These are phyloP conservation scores for Sebastiscus tertius DNA, from an alignment of 2,797 vertebrate genomes.

Conservation along the genomic window DNA sequence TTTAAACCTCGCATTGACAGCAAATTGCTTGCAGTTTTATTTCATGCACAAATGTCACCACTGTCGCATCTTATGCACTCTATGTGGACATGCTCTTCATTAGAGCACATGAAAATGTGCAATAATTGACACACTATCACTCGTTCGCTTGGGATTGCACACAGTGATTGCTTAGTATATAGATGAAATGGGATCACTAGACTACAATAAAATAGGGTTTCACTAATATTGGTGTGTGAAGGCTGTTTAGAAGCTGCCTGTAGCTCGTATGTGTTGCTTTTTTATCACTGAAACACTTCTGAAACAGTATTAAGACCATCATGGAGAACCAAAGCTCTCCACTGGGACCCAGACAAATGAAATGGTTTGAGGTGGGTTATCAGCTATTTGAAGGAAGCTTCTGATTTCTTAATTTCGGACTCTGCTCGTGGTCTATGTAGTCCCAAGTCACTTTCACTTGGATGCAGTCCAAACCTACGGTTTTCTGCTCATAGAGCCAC, in stretches of 20 bases:
- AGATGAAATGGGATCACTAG: neutral
- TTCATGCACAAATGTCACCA: constrained; percentile 6
- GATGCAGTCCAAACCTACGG: neutral
- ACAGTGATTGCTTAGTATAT: neutral
- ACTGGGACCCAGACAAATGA: neutral
- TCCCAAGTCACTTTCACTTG: neutral
- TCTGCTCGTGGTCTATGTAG: neutral
- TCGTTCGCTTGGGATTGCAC: constrained; percentile 8
- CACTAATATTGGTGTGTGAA: neutral
- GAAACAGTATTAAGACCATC: neutral
- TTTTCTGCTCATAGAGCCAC: neutral
- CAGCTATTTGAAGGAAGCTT: neutral
- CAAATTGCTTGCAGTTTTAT: neutral
- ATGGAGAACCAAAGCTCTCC: neutral
- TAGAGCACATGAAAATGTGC: neutral
- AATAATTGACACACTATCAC: neutral
- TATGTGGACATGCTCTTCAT: neutral
- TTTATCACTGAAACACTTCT: neutral
- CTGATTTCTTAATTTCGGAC: neutral
- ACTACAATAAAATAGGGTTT: neutral
- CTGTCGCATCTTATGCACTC: constrained; percentile 11
- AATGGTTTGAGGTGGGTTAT: neutral
- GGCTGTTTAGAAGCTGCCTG: neutral
- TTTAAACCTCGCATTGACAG: neutral
- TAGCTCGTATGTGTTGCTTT: neutral